Percentiles rank a stretch among this genome's conserved stretches.
Evolutionary conservation across 1,140 invertebrate species (phyloP).

Genomic region (Calephelis virginiensis): DNA sequence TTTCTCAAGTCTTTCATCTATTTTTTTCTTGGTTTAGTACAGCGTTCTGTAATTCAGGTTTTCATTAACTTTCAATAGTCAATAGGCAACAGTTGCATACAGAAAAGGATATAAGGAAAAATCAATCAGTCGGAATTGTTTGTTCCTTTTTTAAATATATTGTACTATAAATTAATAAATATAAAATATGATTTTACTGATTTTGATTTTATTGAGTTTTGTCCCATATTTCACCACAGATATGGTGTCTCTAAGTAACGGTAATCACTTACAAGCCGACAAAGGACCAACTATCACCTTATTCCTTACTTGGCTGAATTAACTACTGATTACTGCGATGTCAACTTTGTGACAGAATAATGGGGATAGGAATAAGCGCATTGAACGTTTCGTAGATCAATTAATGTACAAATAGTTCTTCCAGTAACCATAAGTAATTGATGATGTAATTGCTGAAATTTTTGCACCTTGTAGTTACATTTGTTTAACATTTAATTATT

Average conservation of each 20-base stretch:
- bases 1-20: no score
- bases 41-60: no score
- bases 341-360: constrained; percentile 21
- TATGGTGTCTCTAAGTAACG: constrained; percentile 13
- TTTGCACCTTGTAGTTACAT: no score
- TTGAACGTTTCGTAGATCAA: constrained; percentile 17
- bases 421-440: constrained; percentile 19
- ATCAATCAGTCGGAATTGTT: no score
- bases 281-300: constrained; percentile 19
- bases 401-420: constrained; percentile 21
- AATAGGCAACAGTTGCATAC: no score
- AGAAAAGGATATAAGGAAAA: no score
- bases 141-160: no score
- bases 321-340: constrained; percentile 19
- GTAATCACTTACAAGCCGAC: constrained; percentile 21
- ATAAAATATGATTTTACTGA: no score
- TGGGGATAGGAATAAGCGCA: constrained; percentile 15
- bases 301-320: constrained; percentile 23
- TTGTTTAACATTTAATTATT: no score
- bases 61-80: no score
- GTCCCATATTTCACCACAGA: background rate
- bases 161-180: no score
- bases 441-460: background rate
- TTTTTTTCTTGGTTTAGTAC: no score
- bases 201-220: background rate